phyloP scores from a whole-genome alignment of 2,113 vertebrate genomes.

The Amblyornis subalaris region DNA sequence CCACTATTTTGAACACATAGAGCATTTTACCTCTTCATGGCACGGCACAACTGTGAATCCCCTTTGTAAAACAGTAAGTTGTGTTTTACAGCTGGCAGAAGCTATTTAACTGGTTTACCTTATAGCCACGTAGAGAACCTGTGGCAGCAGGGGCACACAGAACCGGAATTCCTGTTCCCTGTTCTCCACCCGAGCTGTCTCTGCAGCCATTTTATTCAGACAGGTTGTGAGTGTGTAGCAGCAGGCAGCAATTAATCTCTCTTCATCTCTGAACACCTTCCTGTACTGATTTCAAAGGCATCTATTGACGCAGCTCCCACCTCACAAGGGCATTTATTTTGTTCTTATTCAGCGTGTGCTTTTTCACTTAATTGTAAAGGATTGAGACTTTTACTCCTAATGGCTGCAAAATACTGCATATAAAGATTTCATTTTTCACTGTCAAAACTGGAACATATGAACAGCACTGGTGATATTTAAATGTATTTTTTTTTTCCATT shows the following conservation, averaged over 20 bases:
- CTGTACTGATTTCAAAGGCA: background rate
- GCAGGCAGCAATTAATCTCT: conserved; percentile 4
- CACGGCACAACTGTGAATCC: accelerated
- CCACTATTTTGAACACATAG: background rate
- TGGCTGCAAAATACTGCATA: background rate
- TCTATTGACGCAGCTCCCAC: background rate
- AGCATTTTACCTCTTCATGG: background rate
- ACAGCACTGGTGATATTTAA: background rate
- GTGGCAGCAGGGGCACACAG: background rate
- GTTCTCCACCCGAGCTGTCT: background rate
- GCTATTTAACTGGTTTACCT: background rate
- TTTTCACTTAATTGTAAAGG: background rate
- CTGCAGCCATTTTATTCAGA: conserved; percentile 28
- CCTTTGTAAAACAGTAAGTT: background rate
- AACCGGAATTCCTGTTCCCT: background rate
- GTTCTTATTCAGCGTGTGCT: background rate
- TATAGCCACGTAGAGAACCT: background rate
- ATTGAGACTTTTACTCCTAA: background rate
- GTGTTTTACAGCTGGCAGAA: background rate
- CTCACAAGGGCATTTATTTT: background rate
- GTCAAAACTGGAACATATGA: background rate
- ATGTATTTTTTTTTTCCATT: background rate
- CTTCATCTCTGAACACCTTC: background rate
- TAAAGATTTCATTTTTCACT: background rate
- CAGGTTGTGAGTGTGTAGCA: background rate